Conservation (phyloP, 1,140 invertebrate genomes). For the Arion vulgaris region DNA sequence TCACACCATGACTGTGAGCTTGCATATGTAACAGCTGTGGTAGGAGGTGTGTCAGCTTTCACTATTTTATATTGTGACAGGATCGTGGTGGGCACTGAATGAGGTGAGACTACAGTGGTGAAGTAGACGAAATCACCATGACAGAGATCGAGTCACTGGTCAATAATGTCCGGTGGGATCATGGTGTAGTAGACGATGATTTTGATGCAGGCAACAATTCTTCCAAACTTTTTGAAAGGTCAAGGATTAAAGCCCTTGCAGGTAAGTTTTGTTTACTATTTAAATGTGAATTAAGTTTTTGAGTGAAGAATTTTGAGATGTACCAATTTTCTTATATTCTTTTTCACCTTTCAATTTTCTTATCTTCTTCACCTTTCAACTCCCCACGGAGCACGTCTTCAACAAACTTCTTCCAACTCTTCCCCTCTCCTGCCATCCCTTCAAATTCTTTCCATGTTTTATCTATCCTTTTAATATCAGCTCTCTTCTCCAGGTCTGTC, state of each 20-base stretch:
- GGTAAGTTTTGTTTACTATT: conserved; percentile 77
- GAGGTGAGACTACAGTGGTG: conserved; percentile 14
- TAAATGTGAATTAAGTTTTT: too few species aligned
- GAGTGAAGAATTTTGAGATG: too few species aligned
- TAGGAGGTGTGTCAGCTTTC: neutral
- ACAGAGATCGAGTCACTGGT: conserved; percentile 66
- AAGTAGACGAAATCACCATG: conserved; percentile 51
- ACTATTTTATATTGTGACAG: neutral
- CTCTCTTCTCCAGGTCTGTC: too few species aligned
- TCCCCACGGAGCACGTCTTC: too few species aligned
- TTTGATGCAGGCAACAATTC: conserved; percentile 99
- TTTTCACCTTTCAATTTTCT: too few species aligned
- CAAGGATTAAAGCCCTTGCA: conserved; percentile 97
- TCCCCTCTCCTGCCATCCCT: too few species aligned
- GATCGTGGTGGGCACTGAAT: conserved; percentile 47
- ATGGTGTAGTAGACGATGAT: conserved; percentile 81
- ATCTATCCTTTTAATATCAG: too few species aligned
- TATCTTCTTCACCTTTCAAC: too few species aligned
- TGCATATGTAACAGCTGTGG: neutral
- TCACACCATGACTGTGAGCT: neutral
- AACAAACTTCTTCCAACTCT: too few species aligned
- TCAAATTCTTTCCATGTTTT: too few species aligned
- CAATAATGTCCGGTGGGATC: conserved; percentile 67
- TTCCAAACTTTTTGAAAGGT: conserved; percentile 97
- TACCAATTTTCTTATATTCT: too few species aligned